These are phyloP conservation scores for Oreochromis aureus DNA, from an alignment of 2,113 vertebrate species.

Conservation along the genomic window DNA sequence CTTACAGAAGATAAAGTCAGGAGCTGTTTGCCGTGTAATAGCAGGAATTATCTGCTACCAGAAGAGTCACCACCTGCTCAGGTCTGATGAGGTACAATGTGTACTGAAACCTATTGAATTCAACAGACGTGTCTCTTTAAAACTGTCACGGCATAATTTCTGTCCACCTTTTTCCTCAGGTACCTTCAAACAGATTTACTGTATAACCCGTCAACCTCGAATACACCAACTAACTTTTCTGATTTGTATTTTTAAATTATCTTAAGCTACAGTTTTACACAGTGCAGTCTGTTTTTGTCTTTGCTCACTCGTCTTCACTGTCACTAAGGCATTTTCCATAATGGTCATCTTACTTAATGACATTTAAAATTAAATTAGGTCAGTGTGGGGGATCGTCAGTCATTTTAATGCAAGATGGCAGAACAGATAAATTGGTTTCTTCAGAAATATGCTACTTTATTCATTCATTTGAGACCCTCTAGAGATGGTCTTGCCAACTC, in stretches of 20 bases:
- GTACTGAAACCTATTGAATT: neutral
- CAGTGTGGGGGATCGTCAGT: neutral
- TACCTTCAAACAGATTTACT: slow-evolving; percentile 41
- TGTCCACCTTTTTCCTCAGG: slow-evolving; percentile 48
- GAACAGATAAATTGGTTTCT: neutral
- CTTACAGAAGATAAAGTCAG: neutral
- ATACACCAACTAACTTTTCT: neutral
- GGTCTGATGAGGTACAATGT: neutral
- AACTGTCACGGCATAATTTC: neutral
- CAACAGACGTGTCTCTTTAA: neutral
- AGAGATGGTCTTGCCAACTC: neutral
- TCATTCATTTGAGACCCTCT: neutral
- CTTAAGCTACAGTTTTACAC: neutral
- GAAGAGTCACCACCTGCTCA: neutral
- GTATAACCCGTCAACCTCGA: slow-evolving; percentile 27
- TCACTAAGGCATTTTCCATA: neutral
- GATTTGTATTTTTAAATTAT: neutral
- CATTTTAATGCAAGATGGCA: neutral
- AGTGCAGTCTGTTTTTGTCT: neutral
- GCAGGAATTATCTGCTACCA: neutral
- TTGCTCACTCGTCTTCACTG: neutral
- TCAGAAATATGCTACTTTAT: neutral
- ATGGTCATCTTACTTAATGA: neutral
- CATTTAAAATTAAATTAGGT: neutral
- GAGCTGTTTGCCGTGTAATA: neutral